Base-by-base conservation (phyloP, 2,888 invertebrate genomes). In the Barypeithes pellucidus region DNA sequence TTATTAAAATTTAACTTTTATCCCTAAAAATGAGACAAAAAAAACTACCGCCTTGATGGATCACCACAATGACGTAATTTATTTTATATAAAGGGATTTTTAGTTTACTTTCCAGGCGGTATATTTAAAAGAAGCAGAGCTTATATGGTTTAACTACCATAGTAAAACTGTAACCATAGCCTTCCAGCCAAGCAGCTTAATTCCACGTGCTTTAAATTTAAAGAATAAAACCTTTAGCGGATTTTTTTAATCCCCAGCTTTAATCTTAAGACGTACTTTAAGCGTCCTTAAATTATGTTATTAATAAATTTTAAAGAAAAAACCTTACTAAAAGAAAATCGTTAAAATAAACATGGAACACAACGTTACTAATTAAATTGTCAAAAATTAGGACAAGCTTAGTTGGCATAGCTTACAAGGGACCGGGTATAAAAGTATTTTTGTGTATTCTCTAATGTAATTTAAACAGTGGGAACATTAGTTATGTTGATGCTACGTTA, bases 281-380 rank as follows among this genome's bases (percentile, higher is more conserved):
- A 52, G 14, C 29, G 24, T 29, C 29, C 14, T 52, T 14, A 29
- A 14, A 52, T 29, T 52, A 14, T 22, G 7, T 29, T 29, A 5
- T 20, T 52, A 52, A 14, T 50, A 29, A 52, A 52, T 22, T 52
- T 29, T 22, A 22, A 22, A 22, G 0, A n/a, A 14, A 14, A 14
- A 29, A 16, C 3, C 22, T 50, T 29, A 29, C n/a, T 29, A 14
- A 29, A 29, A 29, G 29, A 29, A 52, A 52, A 14, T 24, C 29
- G 8, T n/a, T n/a, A 29, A 5, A 57, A 33, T 18, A 57, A 33
- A 57, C 33, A 50, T 14, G 33, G 7, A 63, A n/a, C 47, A 29
- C 63, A 43, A 24, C 3, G 18, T 24, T 63, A 47, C 45, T 63
- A 63, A 63, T 63, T 63, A 33, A 63, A 63, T 63, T 63, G 33